phyloP scores from a whole-genome alignment of 2,797 vertebrate species.

The Acomys russatus region DNA sequence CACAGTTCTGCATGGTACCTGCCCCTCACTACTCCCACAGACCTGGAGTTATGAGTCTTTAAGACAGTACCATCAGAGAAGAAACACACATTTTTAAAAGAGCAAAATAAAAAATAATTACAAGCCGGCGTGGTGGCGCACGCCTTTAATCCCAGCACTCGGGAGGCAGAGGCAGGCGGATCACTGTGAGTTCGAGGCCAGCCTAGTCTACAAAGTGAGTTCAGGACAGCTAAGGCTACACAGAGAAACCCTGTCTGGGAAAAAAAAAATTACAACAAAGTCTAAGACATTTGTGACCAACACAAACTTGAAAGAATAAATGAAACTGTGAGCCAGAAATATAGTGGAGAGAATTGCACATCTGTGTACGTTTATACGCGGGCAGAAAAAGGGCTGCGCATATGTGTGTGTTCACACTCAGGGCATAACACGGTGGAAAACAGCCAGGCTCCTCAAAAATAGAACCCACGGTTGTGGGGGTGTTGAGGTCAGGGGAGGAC shows the following conservation, averaged over 20 bases:
- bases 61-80: neutral
- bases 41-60: neutral
- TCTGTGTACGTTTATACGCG: too few species aligned
- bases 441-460: neutral
- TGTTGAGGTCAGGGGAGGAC: neutral
- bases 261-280: neutral
- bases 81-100: slow-evolving; percentile 15
- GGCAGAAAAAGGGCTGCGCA: neutral
- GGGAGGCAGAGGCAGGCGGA: too few species aligned
- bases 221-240: too few species aligned
- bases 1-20: rapidly evolving
- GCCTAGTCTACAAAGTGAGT: too few species aligned
- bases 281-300: neutral
- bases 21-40: rapidly evolving
- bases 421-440: neutral
- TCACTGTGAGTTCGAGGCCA: too few species aligned
- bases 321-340: neutral
- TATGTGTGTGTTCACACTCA: neutral
- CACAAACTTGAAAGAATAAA: neutral
- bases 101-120: neutral
- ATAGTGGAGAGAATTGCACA: neutral
- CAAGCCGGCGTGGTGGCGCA: too few species aligned
- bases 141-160: too few species aligned
- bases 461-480: neutral
- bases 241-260: too few species aligned